Evolutionary conservation across 2,113 vertebrate genomes (phyloP).

Genomic region (Xiphophorus couchianus): DNA sequence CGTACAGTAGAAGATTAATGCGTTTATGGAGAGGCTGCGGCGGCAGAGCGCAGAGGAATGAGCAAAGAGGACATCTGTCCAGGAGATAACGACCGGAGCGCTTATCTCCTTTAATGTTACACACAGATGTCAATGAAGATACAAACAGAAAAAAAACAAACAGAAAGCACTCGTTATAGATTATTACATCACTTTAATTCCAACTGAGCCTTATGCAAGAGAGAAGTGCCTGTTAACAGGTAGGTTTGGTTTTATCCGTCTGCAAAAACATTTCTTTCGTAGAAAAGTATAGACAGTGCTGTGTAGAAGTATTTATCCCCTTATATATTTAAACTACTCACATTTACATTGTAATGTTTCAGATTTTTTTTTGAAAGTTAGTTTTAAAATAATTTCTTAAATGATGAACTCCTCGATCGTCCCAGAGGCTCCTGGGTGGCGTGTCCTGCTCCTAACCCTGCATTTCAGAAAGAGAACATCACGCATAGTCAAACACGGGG

Average conservation of each 20-base stretch:
- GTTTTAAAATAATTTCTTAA: too few relatives aligned
- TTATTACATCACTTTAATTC: slow-evolving; percentile 46
- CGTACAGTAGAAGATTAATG: slow-evolving; percentile 78
- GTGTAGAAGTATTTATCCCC: too few relatives aligned
- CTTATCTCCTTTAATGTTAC: slow-evolving; percentile 41
- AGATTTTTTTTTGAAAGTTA: too few relatives aligned
- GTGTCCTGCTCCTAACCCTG: too few relatives aligned
- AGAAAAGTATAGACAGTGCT: not conserved
- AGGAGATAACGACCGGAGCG: slow-evolving; percentile 41
- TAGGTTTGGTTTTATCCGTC: slow-evolving; percentile 16
- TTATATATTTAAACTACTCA: too few relatives aligned
- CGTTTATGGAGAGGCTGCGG: slow-evolving; percentile 81
- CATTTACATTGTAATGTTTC: too few relatives aligned
- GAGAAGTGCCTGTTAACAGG: slow-evolving; percentile 6
- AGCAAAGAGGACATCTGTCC: slow-evolving; percentile 62
- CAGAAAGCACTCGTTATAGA: slow-evolving; percentile 13
- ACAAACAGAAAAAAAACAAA: slow-evolving; percentile 9
- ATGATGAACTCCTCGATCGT: too few relatives aligned
- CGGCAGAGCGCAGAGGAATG: slow-evolving; percentile 67
- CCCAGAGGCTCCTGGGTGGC: too few relatives aligned
- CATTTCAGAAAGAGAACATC: too few relatives aligned
- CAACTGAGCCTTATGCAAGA: slow-evolving; percentile 35
- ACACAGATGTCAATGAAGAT: slow-evolving; percentile 34
- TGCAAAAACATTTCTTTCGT: not conserved
- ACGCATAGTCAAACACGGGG: too few relatives aligned